These are phyloP conservation scores for Aplochiton taeniatus DNA, from an alignment of 2,797 vertebrate species.

Conservation along the genomic window DNA sequence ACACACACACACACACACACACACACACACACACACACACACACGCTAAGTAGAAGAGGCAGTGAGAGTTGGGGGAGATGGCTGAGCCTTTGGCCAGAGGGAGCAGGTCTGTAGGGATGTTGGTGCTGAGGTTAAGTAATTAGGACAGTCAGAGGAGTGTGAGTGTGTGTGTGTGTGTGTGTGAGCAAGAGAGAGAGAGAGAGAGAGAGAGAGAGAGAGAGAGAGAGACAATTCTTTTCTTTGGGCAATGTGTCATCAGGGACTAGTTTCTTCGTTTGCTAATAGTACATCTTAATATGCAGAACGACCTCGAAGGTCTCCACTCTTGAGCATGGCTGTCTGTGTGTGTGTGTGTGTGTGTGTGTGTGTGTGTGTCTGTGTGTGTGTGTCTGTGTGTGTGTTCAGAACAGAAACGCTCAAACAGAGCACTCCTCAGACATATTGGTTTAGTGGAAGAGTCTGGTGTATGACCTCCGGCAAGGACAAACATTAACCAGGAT, in stretches of 20 bases:
- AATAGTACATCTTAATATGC: not conserved
- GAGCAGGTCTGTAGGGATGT: too few relatives aligned
- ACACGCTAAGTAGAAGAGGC: too few relatives aligned
- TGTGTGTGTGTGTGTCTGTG: not conserved
- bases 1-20: too few relatives aligned
- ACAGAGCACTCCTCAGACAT: constrained; percentile 5
- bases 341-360: constrained; percentile 1
- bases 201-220: not conserved
- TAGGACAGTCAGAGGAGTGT: not conserved
- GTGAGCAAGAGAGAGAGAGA: not conserved
- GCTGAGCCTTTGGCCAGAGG: too few relatives aligned
- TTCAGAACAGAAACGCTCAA: not conserved
- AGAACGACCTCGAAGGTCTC: not conserved
- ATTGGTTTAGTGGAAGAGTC: constrained; percentile 23
- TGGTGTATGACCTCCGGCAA: constrained; percentile 14
- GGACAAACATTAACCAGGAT: constrained; percentile 23
- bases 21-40: too few relatives aligned
- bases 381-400: not conserved
- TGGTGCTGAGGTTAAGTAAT: too few relatives aligned
- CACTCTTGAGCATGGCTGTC: not conserved
- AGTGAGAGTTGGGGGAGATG: too few relatives aligned
- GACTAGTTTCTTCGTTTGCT: too few relatives aligned
- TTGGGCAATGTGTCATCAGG: not conserved
- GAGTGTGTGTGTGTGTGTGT: not conserved
- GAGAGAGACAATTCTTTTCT: not conserved